These are phyloP conservation scores for Lycocerus yunnanus DNA, from an alignment of 2,888 invertebrate genomes.

Conservation along the genomic window DNA sequence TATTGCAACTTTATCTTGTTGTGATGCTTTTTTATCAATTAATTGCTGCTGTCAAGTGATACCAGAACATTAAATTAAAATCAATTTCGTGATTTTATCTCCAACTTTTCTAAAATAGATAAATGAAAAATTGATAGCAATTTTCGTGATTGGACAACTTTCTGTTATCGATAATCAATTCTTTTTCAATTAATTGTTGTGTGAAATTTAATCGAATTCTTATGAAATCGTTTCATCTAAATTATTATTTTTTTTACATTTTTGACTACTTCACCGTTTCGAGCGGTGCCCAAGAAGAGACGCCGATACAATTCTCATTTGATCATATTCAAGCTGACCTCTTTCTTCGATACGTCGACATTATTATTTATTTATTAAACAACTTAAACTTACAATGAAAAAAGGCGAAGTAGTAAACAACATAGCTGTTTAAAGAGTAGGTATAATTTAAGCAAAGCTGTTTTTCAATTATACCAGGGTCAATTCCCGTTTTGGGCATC, in stretches of 20 bases:
- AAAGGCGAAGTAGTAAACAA: too few species aligned
- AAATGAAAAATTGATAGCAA: not conserved
- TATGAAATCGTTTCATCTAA: not conserved
- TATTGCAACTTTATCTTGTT: slow-evolving; percentile 29
- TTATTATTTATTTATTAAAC: too few species aligned
- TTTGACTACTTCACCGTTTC: not conserved
- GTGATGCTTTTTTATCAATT: slow-evolving; percentile 29
- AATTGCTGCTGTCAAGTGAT: slow-evolving; percentile 22
- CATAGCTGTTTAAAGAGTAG: too few species aligned
- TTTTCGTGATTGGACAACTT: not conserved
- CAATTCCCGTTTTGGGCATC: too few species aligned
- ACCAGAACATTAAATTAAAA: not conserved
- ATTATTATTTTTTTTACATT: not conserved
- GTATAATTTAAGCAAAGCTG: too few species aligned
- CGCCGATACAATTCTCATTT: too few species aligned
- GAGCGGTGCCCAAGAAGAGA: not conserved
- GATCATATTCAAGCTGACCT: too few species aligned
- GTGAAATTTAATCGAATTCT: not conserved
- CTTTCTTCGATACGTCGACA: too few species aligned
- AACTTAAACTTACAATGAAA: too few species aligned
- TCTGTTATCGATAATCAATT: not conserved
- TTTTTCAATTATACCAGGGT: too few species aligned
- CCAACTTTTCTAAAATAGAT: not conserved
- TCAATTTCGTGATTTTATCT: not conserved
- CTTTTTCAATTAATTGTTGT: not conserved